These are phyloP conservation scores for Drosophila albomicans DNA, from an alignment of 1,140 invertebrate genomes.

Conservation along the genomic window DNA sequence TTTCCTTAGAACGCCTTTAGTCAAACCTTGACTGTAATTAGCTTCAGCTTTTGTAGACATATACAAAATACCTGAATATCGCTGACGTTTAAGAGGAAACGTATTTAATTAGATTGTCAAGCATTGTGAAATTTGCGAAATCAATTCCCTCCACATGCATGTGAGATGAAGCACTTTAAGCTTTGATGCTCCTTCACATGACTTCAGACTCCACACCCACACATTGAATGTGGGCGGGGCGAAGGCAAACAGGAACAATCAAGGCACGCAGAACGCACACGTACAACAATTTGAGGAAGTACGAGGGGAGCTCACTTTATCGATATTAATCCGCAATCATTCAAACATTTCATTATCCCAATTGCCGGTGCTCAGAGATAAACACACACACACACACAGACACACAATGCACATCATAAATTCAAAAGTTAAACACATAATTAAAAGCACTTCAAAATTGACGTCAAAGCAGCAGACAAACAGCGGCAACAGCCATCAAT, in stretches of 20 bases:
- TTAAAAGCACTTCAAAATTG: slow-evolving; percentile 74
- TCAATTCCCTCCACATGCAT: slow-evolving; percentile 16
- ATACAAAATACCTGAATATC: not conserved
- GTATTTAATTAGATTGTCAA: slow-evolving; percentile 6
- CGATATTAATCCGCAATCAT: slow-evolving; percentile 59
- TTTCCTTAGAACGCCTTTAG: not conserved
- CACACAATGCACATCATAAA: slow-evolving; percentile 43
- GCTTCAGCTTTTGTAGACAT: slow-evolving; percentile 7
- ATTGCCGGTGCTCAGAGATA: slow-evolving; percentile 29
- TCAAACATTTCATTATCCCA: slow-evolving; percentile 55
- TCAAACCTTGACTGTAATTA: not conserved
- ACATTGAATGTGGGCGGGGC: slow-evolving; percentile 1
- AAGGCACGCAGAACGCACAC: not conserved
- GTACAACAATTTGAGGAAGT: not conserved
- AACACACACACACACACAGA: not conserved
- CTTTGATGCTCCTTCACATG: slow-evolving; percentile 17
- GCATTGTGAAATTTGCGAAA: not conserved
- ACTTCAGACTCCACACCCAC: not conserved
- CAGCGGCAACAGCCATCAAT: slow-evolving; percentile 28
- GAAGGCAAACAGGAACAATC: not conserved
- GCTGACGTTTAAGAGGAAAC: not conserved
- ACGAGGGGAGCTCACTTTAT: slow-evolving; percentile 14
- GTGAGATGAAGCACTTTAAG: slow-evolving; percentile 5
- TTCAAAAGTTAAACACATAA: slow-evolving; percentile 76
- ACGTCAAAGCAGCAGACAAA: slow-evolving; percentile 31